phyloP scores from a whole-genome alignment of 1,140 invertebrate genomes.

The Cotesia typhae region DNA sequence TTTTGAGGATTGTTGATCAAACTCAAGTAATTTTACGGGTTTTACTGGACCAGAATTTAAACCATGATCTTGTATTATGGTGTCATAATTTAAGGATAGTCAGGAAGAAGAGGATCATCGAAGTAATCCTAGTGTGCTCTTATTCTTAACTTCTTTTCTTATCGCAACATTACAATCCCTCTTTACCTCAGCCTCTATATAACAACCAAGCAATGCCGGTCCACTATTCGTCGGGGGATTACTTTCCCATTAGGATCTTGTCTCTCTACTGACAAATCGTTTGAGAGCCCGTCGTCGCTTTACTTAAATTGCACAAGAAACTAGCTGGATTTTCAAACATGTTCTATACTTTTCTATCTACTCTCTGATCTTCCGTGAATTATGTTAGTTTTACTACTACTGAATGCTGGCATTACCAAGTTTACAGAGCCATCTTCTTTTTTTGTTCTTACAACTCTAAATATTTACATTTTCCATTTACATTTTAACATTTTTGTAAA shows the following conservation, averaged over 20 bases:
- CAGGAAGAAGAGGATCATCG: too few species aligned
- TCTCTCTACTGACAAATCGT: slow-evolving; percentile 54
- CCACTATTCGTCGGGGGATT: slow-evolving; percentile 35
- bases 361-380: slow-evolving; percentile 30
- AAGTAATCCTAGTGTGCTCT: too few species aligned
- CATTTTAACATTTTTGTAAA: too few species aligned
- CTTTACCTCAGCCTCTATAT: not conserved
- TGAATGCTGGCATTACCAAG: not conserved
- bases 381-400: slow-evolving; percentile 26
- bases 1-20: too few species aligned
- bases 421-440: not conserved
- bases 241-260: slow-evolving; percentile 59
- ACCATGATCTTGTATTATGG: too few species aligned
- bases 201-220: slow-evolving; percentile 15
- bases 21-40: not conserved
- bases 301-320: slow-evolving; percentile 16
- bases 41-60: too few species aligned
- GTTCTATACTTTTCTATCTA: slow-evolving; percentile 13
- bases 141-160: slow-evolving; percentile 15
- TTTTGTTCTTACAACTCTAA: not conserved
- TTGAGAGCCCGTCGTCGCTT: slow-evolving; percentile 30
- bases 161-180: slow-evolving; percentile 27
- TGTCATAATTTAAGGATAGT: too few species aligned
- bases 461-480: too few species aligned
- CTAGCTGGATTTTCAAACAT: not conserved